Evolutionary conservation across 2,797 vertebrate genomes (phyloP), one percentile per base, ranked within the genome.

Genomic region (Rachycentron canadum): DNA sequence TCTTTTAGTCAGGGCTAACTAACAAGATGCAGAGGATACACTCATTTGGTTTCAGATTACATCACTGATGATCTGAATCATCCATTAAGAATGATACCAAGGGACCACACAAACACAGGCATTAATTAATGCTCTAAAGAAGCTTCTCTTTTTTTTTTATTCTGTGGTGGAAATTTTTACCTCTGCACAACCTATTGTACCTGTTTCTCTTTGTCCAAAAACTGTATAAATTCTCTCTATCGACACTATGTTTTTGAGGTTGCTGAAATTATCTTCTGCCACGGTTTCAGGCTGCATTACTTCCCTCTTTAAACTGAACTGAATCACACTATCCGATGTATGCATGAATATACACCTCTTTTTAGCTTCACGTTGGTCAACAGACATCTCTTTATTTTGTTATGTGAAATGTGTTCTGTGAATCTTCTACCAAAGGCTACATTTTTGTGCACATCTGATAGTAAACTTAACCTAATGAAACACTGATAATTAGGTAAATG

Each of bases 341-440:
- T 32, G 41, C 41, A 43, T 19, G 41, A 43, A 19, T 6, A 19
- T 14, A 3, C 14, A 3, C 14, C 12, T 41, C 16, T 3, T 50
- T 9, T 13, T 50, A 50, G n/a, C 49, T 25, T 50, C n/a, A 25
- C 11, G 50, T 68, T 81, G 75, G 61, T 60, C 40, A 76, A 49
- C 11, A 45, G n/a, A 38, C 61, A 53, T 45, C 3, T 32, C 4
- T 3, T 55, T 11, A 14, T 56, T 69, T 2, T 7, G 1, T 23
- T 63, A 38, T 78, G 36, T 26, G 34, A 76, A 75, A 77, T 75
- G 38, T 45, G 57, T 68, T 47, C 32, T 32, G 32, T 60, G 53
- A 76, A 81, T 81, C 41, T 55, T 62, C 56, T 64, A 81, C 80
- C 64, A 40, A 59, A 65, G 49, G 56, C 62, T 56, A 63, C 25